Evolutionary conservation across 2,888 invertebrate genomes (phyloP).

Genomic region (Heteropelma amictum): DNA sequence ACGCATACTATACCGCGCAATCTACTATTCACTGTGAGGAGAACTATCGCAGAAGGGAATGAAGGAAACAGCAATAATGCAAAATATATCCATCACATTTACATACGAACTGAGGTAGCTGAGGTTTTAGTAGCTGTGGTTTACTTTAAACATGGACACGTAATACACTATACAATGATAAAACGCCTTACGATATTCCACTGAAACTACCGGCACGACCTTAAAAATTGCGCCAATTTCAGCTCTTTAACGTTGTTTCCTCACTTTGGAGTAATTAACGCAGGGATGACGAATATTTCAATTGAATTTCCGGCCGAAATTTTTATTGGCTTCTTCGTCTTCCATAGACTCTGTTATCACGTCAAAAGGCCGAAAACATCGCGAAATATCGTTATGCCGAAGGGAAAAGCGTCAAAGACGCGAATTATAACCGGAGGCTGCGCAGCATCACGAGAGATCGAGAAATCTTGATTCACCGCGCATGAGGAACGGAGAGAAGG

Average conservation of each 20-base stretch:
- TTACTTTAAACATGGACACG: conserved; percentile 1
- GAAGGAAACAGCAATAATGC: conserved; percentile 35
- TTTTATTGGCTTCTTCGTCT: too few species aligned
- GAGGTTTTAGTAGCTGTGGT: conserved; percentile 26
- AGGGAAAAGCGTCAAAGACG: conserved; percentile 25
- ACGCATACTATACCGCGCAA: too few species aligned
- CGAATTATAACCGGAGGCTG: neutral
- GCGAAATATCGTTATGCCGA: too few species aligned
- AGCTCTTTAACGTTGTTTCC: too few species aligned
- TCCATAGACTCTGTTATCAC: too few species aligned
- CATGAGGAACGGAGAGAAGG: neutral
- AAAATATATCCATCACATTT: conserved; percentile 27
- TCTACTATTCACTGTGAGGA: too few species aligned
- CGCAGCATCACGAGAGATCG: neutral
- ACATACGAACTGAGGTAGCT: conserved; percentile 16
- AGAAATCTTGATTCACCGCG: neutral
- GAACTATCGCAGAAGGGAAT: conserved; percentile 15
- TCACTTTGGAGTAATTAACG: too few species aligned
- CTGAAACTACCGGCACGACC: too few species aligned
- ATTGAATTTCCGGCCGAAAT: too few species aligned
- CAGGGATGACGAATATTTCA: too few species aligned
- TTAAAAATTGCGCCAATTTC: too few species aligned
- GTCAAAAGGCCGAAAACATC: too few species aligned
- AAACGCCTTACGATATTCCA: neutral
- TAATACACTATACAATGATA: neutral